Evolutionary conservation across 2,888 invertebrate genomes (phyloP), one percentile per base, ranked within the genome.

Genomic region (Arenicola marina): DNA sequence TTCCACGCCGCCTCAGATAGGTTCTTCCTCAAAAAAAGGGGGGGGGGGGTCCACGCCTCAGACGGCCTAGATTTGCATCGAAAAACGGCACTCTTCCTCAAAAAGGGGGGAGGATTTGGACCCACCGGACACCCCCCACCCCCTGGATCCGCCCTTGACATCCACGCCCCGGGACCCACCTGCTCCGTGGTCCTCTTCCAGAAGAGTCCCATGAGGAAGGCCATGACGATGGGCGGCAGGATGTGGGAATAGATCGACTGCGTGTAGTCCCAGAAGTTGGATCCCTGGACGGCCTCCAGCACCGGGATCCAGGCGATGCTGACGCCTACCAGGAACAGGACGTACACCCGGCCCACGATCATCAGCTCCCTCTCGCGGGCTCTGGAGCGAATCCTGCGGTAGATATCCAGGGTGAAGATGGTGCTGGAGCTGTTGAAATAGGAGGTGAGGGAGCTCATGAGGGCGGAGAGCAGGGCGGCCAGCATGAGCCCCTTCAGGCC

Each of bases 351-450:
- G 2, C 71, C 62, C 4, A 72, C 73, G 28, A 73, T 53, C 71
- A 73, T 72, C 61, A 63, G 44, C 56, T 74, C 73, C 11, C 38
- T 33, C 46, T 69, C 65, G 45, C 56, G 56, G 51, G 66, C 66
- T 34, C 32, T 57, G 31, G 34, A 31, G 31, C 67, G 24, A 29
- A 46, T 48, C 7, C 46, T 38, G n/a, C 43, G 32, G 62, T 83
- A 85, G 62, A 86, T 81, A 69, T 86, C 86, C 66, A 86, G 82
- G 1, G 85, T 85, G 71, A 86, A 86, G 48, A 86, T 56, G 7
- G 67, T 66, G 32, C 51, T 56, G 45, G 81, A 78, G 45, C 84
- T 84, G 71, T 86, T 86, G 73, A 86, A 86, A 45, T 85, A 83
- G 11, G 85, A 85, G 2, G 84, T 84, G 21, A 86, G 72, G 45